A percentile compares a stretch with the other conserved stretches of the same genome.
phyloP scores from a whole-genome alignment of 2,888 invertebrate genomes.

The Frankliniella fusca region DNA sequence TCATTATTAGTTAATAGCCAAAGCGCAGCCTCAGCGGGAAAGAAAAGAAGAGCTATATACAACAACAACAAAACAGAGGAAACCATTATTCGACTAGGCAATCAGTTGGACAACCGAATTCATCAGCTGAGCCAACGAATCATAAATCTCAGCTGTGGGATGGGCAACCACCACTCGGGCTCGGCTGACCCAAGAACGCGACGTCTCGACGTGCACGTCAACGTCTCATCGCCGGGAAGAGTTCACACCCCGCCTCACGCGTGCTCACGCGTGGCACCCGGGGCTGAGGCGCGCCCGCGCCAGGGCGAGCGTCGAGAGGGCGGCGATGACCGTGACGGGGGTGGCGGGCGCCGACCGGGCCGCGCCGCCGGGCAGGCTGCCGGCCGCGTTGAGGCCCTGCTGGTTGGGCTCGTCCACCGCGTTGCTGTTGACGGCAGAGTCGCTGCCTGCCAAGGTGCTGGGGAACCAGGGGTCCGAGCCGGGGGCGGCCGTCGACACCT shows the following conservation, averaged over 20 bases:
- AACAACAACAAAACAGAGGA: not conserved
- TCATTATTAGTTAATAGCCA: not conserved
- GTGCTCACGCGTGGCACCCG: not conserved
- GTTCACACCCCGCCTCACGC: not conserved
- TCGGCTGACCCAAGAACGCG: not conserved
- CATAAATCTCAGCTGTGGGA: not conserved
- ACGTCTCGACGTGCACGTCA: not conserved
- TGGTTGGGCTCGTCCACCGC: slow-evolving; percentile 58
- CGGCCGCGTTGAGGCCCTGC: slow-evolving; percentile 46
- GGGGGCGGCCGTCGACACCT: slow-evolving; percentile 34
- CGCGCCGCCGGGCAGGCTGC: not conserved
- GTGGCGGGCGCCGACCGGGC: not conserved
- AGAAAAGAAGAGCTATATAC: not conserved
- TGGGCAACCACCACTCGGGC: not conserved
- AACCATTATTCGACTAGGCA: not conserved
- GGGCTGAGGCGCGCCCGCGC: not conserved
- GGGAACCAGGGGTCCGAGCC: slow-evolving; percentile 50
- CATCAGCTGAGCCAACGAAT: not conserved
- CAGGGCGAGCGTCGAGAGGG: not conserved
- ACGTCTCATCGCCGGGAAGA: not conserved
- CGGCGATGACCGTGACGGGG: not conserved
- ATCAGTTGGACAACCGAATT: not conserved
- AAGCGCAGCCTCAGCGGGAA: not conserved
- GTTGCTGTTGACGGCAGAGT: slow-evolving; percentile 48
- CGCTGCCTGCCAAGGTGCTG: slow-evolving; percentile 48